These are phyloP conservation scores for Eilema griseolum DNA, from an alignment of 2,888 invertebrate genomes.

Conservation along the genomic window DNA sequence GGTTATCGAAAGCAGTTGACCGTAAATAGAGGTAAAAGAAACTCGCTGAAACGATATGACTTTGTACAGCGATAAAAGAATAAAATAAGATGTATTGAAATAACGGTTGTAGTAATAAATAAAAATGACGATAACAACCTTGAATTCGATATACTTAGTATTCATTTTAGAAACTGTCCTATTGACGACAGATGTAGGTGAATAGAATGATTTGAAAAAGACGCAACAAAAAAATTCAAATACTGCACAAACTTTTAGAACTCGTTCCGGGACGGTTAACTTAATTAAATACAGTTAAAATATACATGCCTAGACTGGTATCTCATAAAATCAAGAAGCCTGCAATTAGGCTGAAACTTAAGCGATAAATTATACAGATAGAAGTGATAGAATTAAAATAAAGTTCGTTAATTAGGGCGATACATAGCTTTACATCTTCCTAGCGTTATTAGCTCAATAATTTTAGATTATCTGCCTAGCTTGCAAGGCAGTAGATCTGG, in stretches of 20 bases:
- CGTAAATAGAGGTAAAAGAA: conserved; percentile 49
- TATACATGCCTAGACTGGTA: neutral
- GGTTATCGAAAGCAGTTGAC: conserved; percentile 69
- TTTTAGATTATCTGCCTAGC: no score
- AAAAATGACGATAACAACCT: conserved; percentile 26
- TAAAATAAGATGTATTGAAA: conserved; percentile 36
- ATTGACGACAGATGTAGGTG: neutral
- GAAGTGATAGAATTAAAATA: neutral
- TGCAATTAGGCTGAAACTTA: neutral
- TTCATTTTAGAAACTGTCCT: conserved; percentile 12
- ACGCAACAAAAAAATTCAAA: neutral
- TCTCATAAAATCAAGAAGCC: neutral
- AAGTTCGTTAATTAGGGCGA: neutral
- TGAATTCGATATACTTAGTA: conserved; percentile 18
- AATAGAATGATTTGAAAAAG: neutral
- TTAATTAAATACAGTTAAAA: neutral
- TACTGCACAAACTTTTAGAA: neutral
- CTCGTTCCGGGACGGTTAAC: neutral
- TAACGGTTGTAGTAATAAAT: conserved; percentile 26
- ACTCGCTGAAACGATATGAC: conserved; percentile 51
- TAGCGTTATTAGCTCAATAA: no score
- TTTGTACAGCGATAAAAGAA: conserved; percentile 53
- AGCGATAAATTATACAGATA: neutral
- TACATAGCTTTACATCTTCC: no score
- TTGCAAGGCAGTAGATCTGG: no score